phyloP scores from a whole-genome alignment of 2,113 vertebrate species.

The Gavia stellata region DNA sequence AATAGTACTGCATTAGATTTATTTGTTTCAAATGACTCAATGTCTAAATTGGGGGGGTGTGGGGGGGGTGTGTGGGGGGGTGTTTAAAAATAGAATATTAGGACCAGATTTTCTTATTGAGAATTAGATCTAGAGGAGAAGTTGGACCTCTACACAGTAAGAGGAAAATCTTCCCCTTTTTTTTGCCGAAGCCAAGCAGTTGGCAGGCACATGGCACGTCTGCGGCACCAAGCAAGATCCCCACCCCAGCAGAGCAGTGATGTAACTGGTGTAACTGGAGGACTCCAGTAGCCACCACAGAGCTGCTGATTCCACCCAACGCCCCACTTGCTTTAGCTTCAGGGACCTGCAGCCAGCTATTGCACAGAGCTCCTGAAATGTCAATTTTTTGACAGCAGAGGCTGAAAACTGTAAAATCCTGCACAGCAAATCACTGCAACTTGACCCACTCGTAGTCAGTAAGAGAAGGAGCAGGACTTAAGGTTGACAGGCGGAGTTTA shows the following conservation, averaged over 20 bases:
- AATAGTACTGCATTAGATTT: background rate
- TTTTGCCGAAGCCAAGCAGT: background rate
- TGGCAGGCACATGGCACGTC: background rate
- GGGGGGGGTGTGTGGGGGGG: no score
- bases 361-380: background rate
- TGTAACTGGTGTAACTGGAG: background rate
- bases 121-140: background rate
- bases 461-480: background rate
- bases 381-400: background rate
- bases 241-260: background rate
- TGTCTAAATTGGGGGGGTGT: fast-evolving
- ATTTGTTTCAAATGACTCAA: background rate
- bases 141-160: background rate
- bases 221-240: background rate
- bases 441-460: background rate
- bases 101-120: background rate
- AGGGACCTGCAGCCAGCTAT: background rate
- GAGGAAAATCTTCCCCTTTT: background rate
- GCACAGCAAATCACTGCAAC: background rate
- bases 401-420: background rate
- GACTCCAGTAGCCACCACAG: background rate
- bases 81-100: background rate
- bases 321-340: background rate
- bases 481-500: background rate
- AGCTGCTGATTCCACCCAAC: background rate